Evolutionary conservation across 2,113 vertebrate genomes (phyloP).

Genomic region (Rhabdomys dilectus): DNA sequence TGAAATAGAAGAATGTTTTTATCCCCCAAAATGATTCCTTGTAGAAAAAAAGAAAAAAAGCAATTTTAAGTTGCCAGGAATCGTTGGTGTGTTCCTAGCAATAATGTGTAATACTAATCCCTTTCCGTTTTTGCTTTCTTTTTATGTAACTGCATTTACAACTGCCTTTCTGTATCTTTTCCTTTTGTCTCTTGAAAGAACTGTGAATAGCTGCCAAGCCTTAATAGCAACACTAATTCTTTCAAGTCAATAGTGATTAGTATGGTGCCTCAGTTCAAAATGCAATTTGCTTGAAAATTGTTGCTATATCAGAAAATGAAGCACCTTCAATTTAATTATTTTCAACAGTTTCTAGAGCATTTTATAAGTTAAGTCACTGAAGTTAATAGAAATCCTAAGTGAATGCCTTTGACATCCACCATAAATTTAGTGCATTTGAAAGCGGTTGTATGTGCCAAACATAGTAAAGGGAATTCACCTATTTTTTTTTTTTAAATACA

Average conservation of each 20-base stretch:
- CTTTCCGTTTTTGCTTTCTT: conserved; percentile 11
- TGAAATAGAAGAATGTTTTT: background rate
- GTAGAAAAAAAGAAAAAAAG: background rate
- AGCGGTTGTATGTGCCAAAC: conserved; percentile 36
- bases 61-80: background rate
- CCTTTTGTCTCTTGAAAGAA: conserved; percentile 19
- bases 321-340: conserved; percentile 77
- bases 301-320: conserved; percentile 71
- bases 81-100: background rate
- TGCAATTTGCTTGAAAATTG: conserved; percentile 70
- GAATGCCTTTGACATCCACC: conserved; percentile 42
- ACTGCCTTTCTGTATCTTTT: conserved; percentile 3
- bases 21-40: background rate
- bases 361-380: conserved; percentile 78
- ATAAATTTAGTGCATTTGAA: conserved; percentile 58
- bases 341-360: conserved; percentile 64
- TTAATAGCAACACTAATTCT: conserved; percentile 67
- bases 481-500: background rate
- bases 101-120: conserved; percentile 8
- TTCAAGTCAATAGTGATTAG: conserved; percentile 68
- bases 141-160: background rate
- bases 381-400: conserved; percentile 75
- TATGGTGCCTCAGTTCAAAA: conserved; percentile 55
- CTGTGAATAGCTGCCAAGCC: conserved; percentile 63
- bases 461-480: conserved; percentile 58